phyloP scores from a whole-genome alignment of 2,113 vertebrate genomes.

The Myotis davidii region DNA sequence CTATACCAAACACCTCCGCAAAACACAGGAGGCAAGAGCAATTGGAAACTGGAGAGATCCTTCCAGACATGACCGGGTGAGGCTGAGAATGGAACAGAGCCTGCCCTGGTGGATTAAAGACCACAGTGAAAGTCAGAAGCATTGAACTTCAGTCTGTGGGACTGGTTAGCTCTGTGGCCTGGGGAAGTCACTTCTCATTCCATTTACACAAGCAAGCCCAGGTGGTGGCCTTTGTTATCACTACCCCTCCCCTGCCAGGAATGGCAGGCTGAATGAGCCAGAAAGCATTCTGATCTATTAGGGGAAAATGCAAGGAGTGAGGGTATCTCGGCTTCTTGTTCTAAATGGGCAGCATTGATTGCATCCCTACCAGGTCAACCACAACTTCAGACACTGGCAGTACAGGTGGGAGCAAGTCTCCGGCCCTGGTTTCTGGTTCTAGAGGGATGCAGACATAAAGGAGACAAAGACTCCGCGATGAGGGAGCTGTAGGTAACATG shows the following conservation, averaged over 20 bases:
- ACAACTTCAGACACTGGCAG: not conserved
- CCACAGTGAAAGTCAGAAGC: not conserved
- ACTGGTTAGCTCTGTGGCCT: not conserved
- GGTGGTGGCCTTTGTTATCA: not conserved
- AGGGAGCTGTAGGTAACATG: not conserved
- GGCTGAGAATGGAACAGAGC: not conserved
- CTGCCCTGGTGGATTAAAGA: conserved; percentile 25
- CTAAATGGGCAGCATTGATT: not conserved
- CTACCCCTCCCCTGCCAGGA: not conserved
- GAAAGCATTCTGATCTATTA: not conserved
- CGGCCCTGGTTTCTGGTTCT: fast-evolving
- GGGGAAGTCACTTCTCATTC: not conserved
- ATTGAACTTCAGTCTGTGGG: not conserved
- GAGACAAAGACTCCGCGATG: not conserved
- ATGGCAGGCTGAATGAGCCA: not conserved
- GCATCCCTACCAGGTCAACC: not conserved
- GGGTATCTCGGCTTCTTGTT: not conserved
- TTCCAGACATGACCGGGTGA: not conserved
- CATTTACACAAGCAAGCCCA: not conserved
- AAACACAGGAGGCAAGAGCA: not conserved
- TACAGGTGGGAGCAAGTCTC: not conserved
- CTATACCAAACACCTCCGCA: not conserved
- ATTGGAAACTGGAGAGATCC: not conserved
- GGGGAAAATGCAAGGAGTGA: not conserved
- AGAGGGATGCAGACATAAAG: not conserved